phyloP scores from a whole-genome alignment of 2,888 invertebrate genomes.

The Dicyrtoma fusca region DNA sequence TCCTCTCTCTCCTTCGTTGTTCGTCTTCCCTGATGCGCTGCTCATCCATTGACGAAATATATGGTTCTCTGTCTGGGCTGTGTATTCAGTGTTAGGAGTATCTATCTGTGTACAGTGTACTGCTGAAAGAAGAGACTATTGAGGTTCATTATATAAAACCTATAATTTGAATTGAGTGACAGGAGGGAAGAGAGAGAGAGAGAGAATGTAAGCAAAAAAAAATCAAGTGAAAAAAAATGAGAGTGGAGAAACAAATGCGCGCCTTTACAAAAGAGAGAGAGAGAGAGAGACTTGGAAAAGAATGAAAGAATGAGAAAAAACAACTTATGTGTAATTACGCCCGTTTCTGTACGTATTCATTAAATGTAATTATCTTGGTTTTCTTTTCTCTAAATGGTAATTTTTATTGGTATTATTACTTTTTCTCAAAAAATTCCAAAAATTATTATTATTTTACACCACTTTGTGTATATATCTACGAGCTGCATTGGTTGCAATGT shows the following conservation, averaged over 20 bases:
- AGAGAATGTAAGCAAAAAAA: constrained; percentile 28
- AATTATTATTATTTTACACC: constrained; percentile 14
- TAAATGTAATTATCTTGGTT: constrained; percentile 39
- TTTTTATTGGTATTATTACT: constrained; percentile 40
- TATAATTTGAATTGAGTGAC: constrained; percentile 43
- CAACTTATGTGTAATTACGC: constrained; percentile 37
- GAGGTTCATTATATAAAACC: constrained; percentile 39
- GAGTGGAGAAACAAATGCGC: background rate
- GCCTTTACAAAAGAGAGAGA: background rate
- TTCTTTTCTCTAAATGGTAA: constrained; percentile 39
- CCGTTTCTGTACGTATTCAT: constrained; percentile 41
- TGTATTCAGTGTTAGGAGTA: no score
- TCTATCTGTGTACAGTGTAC: no score
- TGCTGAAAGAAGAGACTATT: constrained; percentile 25
- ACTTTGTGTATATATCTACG: background rate
- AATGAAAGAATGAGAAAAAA: constrained; percentile 23
- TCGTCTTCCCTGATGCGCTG: no score
- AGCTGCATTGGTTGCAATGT: no score
- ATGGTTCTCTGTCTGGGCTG: no score
- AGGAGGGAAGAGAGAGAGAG: constrained; percentile 34
- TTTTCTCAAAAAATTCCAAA: constrained; percentile 29
- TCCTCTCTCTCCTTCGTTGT: no score
- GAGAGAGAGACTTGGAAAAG: background rate
- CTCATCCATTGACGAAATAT: no score
- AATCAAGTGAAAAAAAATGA: constrained; percentile 21